Conservation (phyloP, 2,113 vertebrate genomes). For the Carlito syrichta region DNA sequence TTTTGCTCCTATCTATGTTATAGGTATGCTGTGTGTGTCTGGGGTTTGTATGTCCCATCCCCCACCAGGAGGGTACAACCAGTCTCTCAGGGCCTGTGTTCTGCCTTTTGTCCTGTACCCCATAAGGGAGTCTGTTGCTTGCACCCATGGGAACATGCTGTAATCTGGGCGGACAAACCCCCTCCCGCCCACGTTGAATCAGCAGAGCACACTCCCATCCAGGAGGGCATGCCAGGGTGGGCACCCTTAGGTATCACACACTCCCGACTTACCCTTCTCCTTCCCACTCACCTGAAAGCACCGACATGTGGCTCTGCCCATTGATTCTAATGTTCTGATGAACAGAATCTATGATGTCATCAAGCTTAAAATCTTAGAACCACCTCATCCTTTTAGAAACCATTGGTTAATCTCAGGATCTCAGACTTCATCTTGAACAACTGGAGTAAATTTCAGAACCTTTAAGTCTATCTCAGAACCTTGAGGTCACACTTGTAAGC, state of each 20-base stretch:
- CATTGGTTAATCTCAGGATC: not conserved
- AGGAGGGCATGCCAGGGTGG: not conserved
- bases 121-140: not conserved
- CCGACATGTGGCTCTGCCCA: accelerated
- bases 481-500: not conserved
- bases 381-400: not conserved
- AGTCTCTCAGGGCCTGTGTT: not conserved
- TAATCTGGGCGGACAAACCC: not conserved
- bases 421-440: not conserved
- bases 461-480: not conserved
- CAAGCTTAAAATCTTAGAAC: not conserved
- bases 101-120: not conserved
- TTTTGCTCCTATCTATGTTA: not conserved
- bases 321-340: not conserved
- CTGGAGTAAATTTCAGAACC: not conserved
- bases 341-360: not conserved
- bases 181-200: not conserved
- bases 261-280: not conserved
- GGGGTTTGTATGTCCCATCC: no score
- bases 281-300: not conserved
- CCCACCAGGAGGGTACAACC: not conserved
- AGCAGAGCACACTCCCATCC: not conserved
- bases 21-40: not conserved
- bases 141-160: not conserved
- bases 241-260: accelerated